Base-by-base conservation (phyloP, 1,140 invertebrate genomes). In the Sesamia nonagrioides region DNA sequence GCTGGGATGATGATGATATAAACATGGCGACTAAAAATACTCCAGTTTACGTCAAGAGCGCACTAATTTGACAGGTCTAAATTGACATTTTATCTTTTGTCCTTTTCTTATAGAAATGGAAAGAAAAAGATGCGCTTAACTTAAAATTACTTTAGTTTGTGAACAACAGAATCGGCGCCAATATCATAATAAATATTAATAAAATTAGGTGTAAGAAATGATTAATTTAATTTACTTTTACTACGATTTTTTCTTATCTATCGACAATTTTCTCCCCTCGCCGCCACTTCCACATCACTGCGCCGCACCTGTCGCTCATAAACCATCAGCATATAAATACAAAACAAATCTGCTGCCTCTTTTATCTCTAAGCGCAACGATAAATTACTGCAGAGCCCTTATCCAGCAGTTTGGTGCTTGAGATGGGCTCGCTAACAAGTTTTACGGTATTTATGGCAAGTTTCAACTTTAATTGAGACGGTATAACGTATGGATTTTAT, bases 361-460 rank as follows among this genome's bases (percentile, higher is more conserved):
- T 75, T 75, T 75, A 75, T 75, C 73, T 75, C 40, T 56, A 69
- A 69, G 42, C 66, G 66, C 54, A 33, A 37, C 42, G 27, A 61
- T 75, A 75, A 75, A 75, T 75, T 48, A 75, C 40, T n/a, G 45
- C 71, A 17, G 40, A 58, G 71, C 71, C 52, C 54, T 74, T 74
- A 74, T 60, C 71, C 71, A 74, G 52, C 71, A 60, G 21, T 74
- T 74, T 37, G 8, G 54, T 45, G 54, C 71, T 60, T 58, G 37
- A 42, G 71, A 74, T 74, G 60, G 71, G 54, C 66, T 6, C 42
- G 21, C 71, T 58, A 74, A 74, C 54, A 74, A 74, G 71, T 58
- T 35, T n/a, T 13, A 27, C 27, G 21, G 18, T 74, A 74, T 74
- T 74, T 74, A 74, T 74, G 52, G 37, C 42, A 27, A 48, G 13